Evolutionary conservation across 2,797 vertebrate genomes (phyloP), one percentile per base, ranked within the genome.

Genomic region (Sebastes hubbsi): DNA sequence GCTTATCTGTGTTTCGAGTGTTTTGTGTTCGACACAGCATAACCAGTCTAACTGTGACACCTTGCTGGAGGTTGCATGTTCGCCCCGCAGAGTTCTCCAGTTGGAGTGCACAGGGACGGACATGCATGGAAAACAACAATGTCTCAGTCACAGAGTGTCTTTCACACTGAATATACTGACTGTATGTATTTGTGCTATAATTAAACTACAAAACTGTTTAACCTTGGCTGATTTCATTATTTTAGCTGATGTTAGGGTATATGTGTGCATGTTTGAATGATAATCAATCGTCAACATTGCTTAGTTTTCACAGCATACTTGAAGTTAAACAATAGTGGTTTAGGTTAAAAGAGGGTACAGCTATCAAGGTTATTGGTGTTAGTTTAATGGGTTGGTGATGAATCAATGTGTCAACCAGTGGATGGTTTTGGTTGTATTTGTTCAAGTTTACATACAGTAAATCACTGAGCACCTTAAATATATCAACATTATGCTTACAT

Each of bases 1-100:
- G 1, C 67, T 70, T 75, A 70, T 85, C 18, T 77, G 32, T 68
- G 64, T 80, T 22, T 67, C 22, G 56, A 81, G 49, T 27, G 34
- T 52, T 74, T 75, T 78, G 32, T 76, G 32, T 36, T 12, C 4
- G 18, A 72, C 56, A 55, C 9, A 32, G 11, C 4, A 9, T 63
- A 63, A 32, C 16, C 25, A 30, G 58, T 62, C 13, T 22, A 18
- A 66, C 18, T 52, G n/a, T 16, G 69, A 46, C 49, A 24, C 38
- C 18, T 59, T 59, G 27, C 75, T 75, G 64, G 22, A 80, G 70
- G 75, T 27, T 75, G 38, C 8, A 36, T 24, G 32, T 73, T 30
- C 4, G 1, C 54, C 11, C 36, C 13, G 32, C 34, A 55, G 29
- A 30, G 16, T 67, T 65, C 46, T 55, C 72, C 49, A 68, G 9